phyloP scores from a whole-genome alignment of 2,113 vertebrate species.

The Chaenogobius annularis region DNA sequence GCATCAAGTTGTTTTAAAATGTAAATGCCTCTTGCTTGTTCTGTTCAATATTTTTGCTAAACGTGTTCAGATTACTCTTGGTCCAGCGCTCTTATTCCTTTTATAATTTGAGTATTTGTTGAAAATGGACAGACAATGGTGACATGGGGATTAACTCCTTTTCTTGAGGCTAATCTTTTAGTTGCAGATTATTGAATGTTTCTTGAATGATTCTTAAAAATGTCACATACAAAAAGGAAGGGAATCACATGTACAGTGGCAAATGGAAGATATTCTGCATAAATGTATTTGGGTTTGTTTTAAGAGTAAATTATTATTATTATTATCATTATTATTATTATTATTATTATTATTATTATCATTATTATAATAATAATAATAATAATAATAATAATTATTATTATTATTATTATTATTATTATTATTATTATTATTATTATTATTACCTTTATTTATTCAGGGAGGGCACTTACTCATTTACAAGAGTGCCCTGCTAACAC shows the following conservation, averaged over 20 bases:
- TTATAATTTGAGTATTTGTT: not conserved
- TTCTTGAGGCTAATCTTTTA: constrained; percentile 18
- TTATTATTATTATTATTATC: too few relatives aligned
- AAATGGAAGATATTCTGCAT: not conserved
- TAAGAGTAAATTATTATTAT: too few relatives aligned
- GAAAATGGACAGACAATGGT: constrained; percentile 4
- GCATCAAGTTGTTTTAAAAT: not conserved
- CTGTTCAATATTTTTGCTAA: constrained; percentile 25
- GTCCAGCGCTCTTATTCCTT: not conserved
- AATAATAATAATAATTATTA: too few relatives aligned
- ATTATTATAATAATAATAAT: too few relatives aligned
- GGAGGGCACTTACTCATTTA: too few relatives aligned
- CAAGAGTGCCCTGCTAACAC: too few relatives aligned
- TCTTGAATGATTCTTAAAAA: not conserved
- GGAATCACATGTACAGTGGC: not conserved
- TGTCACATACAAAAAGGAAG: not conserved
- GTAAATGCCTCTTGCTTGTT: constrained; percentile 3
- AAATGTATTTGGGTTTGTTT: not conserved
- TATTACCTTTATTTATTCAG: too few relatives aligned
- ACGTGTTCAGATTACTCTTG: constrained; percentile 24
- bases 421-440: too few relatives aligned
- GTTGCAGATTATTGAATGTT: not conserved
- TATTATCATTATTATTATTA: too few relatives aligned
- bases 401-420: too few relatives aligned
- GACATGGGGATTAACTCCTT: constrained; percentile 4